These are phyloP conservation scores for Pelmatolapia mariae DNA, from an alignment of 2,113 vertebrate species.

Conservation along the genomic window DNA sequence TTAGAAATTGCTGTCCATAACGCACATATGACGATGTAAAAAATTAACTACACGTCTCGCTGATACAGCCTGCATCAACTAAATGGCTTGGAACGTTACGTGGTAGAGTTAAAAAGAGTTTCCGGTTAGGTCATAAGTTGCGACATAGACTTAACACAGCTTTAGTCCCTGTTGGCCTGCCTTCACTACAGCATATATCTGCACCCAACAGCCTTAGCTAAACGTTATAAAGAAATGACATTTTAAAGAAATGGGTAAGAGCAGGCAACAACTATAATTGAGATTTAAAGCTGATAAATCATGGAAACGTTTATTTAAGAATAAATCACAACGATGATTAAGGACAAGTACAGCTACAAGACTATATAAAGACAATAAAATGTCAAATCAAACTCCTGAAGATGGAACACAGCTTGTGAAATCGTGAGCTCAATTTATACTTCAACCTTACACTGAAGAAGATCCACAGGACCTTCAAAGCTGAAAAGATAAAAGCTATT, in stretches of 20 bases:
- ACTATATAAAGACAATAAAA: neutral
- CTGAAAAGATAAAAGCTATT: neutral
- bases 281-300: neutral
- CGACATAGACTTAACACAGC: neutral
- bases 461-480: neutral
- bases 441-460: neutral
- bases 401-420: neutral
- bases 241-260: too few species aligned
- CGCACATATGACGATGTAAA: neutral
- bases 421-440: neutral
- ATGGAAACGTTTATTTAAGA: neutral
- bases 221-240: neutral
- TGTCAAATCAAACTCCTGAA: neutral
- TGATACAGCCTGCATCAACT: neutral
- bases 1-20: neutral
- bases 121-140: neutral
- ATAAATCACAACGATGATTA: neutral
- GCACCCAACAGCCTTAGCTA: neutral
- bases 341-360: neutral
- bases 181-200: neutral
- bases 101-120: neutral
- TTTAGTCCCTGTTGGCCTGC: neutral
- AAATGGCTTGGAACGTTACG: neutral
- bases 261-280: neutral
- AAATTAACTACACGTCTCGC: neutral